Evolutionary conservation across 1,140 invertebrate genomes (phyloP).

Genomic region (Tetraneura akinire): DNA sequence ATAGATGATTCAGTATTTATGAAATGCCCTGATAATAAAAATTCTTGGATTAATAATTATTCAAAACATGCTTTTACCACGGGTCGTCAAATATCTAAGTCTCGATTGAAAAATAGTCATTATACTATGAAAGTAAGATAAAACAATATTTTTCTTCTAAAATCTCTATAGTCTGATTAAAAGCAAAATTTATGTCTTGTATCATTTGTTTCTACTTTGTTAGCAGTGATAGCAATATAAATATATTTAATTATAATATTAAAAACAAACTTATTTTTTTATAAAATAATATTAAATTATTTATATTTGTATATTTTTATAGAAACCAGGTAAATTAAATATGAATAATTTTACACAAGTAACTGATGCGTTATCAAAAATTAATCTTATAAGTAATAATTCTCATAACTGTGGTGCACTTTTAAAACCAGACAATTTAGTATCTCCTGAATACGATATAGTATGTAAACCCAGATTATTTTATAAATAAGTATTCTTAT

Average conservation of each 20-base stretch:
- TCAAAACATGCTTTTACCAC: conserved; percentile 81
- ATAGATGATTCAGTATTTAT: conserved; percentile 67
- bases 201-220: too few relatives aligned
- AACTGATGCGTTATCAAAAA: conserved; percentile 79
- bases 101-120: conserved; percentile 72
- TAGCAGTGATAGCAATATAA: too few relatives aligned
- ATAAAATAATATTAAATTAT: too few relatives aligned
- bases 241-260: too few relatives aligned
- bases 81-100: conserved; percentile 70
- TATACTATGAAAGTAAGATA: conserved; percentile 74
- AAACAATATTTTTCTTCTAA: too few relatives aligned
- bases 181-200: too few relatives aligned
- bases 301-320: conserved; percentile 55
- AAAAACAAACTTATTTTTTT: too few relatives aligned
- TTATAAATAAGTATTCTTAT: background rate
- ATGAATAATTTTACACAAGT: conserved; percentile 86
- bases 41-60: conserved; percentile 64
- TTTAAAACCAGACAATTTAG: conserved; percentile 76
- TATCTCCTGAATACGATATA: conserved; percentile 70
- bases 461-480: conserved; percentile 57
- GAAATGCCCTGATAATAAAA: conserved; percentile 59
- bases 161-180: too few relatives aligned
- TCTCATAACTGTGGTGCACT: conserved; percentile 73
- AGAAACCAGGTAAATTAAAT: conserved; percentile 87
- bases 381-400: conserved; percentile 66